Percentiles rank a stretch among this genome's conserved stretches.
These are phyloP conservation scores for Ceryle rudis DNA, from an alignment of 2,797 vertebrate genomes.

Conservation along the genomic window DNA sequence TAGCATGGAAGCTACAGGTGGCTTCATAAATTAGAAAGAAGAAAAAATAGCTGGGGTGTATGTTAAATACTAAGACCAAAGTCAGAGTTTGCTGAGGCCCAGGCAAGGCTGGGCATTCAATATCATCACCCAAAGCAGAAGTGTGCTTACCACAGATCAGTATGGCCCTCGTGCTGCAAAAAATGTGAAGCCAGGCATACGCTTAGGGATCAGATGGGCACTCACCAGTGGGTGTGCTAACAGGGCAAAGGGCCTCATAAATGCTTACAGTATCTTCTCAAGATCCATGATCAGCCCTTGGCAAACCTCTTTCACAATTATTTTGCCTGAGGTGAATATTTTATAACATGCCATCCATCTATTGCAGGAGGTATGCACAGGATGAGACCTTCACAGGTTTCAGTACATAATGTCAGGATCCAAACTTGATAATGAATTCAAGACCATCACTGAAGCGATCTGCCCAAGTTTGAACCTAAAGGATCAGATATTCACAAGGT, in stretches of 20 bases:
- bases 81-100: not conserved
- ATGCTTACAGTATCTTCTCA: not conserved
- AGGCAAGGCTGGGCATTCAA: not conserved
- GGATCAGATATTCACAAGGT: not conserved
- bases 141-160: not conserved
- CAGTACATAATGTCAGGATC: not conserved
- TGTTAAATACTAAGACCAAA: not conserved
- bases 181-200: not conserved
- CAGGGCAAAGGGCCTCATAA: not conserved
- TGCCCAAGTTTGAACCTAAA: not conserved
- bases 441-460: fast-evolving
- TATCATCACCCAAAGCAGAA: not conserved
- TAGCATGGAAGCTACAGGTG: not conserved
- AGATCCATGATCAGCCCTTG: not conserved
- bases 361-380: not conserved
- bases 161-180: not conserved
- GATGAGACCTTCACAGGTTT: not conserved
- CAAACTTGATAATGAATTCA: not conserved
- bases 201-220: not conserved
- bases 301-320: not conserved
- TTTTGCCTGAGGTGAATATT: not conserved
- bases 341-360: not conserved
- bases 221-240: not conserved
- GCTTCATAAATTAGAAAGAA: not conserved
- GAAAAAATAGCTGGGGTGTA: fast-evolving